Evolutionary conservation across 92 coral and sea anemone genomes (phyloP).

Genomic region (Palythoa grandis): DNA sequence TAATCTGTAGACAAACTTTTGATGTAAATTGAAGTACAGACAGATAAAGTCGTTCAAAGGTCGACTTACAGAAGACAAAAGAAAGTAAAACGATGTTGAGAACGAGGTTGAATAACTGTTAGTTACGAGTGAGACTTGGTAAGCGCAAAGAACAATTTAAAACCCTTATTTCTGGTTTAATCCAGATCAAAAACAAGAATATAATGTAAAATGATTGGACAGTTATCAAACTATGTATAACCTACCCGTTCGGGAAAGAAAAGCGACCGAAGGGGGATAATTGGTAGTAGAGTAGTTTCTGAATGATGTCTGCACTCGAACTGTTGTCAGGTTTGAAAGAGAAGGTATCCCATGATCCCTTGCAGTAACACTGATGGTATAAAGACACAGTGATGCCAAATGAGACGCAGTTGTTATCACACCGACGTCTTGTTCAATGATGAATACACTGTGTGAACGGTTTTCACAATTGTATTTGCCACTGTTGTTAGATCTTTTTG

Average conservation of each 20-base stretch:
- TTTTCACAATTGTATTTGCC: slow-evolving; percentile 46
- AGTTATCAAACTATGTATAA: not conserved
- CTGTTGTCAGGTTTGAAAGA: slow-evolving; percentile 37
- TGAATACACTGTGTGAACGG: slow-evolving; percentile 50
- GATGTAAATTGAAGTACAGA: too few relatives aligned
- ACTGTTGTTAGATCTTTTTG: not conserved
- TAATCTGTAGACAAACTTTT: too few relatives aligned
- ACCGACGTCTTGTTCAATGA: slow-evolving; percentile 53
- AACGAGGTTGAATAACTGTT: too few relatives aligned
- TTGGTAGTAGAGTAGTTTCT: slow-evolving; percentile 36
- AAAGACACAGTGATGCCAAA: slow-evolving; percentile 59
- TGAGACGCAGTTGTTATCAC: slow-evolving; percentile 45
- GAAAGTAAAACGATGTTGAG: too few relatives aligned
- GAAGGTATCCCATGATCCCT: slow-evolving; percentile 69
- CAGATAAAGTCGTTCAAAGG: too few relatives aligned
- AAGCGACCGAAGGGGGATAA: slow-evolving; percentile 33
- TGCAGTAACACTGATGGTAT: slow-evolving; percentile 61
- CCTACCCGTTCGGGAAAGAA: slow-evolving; percentile 60
- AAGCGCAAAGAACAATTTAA: too few relatives aligned
- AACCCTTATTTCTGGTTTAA: too few relatives aligned
- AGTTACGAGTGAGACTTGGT: too few relatives aligned
- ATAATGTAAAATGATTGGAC: not conserved
- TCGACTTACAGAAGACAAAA: too few relatives aligned
- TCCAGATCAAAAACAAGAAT: not conserved
- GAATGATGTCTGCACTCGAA: slow-evolving; percentile 48